These are phyloP conservation scores for Cirrhinus molitorella DNA, from an alignment of 2,797 vertebrate genomes.

Conservation along the genomic window DNA sequence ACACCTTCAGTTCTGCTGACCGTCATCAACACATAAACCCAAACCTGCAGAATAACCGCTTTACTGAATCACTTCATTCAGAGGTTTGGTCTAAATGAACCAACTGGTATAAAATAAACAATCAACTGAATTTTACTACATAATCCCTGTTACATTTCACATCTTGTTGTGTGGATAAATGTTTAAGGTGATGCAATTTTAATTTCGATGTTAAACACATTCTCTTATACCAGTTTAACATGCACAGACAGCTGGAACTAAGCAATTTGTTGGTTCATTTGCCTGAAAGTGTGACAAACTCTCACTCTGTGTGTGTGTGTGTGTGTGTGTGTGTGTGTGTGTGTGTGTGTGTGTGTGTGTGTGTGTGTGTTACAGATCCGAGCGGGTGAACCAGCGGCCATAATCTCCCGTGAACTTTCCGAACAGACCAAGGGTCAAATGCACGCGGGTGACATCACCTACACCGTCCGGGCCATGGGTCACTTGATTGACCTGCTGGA, in stretches of 20 bases:
- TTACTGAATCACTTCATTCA: neutral
- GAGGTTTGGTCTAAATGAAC: neutral
- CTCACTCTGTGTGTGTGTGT: neutral
- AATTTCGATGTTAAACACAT: neutral
- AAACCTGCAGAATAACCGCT: no score
- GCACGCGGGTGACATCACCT: slow-evolving; percentile 93
- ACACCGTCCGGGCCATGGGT: slow-evolving; percentile 93
- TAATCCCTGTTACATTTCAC: no score
- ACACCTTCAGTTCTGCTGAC: slow-evolving; percentile 18
- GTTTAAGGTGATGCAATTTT: neutral
- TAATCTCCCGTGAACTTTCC: slow-evolving; percentile 93
- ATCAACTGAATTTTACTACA: no score
- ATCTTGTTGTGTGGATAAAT: neutral
- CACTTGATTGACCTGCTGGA: slow-evolving; percentile 96
- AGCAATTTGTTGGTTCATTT: neutral
- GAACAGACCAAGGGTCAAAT: slow-evolving; percentile 93
- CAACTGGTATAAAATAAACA: neutral
- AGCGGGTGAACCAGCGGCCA: slow-evolving; percentile 92
- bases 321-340: neutral
- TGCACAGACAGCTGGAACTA: neutral
- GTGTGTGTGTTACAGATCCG: slow-evolving; percentile 79
- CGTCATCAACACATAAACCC: neutral
- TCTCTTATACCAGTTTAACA: neutral
- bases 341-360: neutral
- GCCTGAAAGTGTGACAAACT: neutral